Evolutionary conservation across 2,113 vertebrate genomes (phyloP).

Genomic region (Catharus fuscescens): DNA sequence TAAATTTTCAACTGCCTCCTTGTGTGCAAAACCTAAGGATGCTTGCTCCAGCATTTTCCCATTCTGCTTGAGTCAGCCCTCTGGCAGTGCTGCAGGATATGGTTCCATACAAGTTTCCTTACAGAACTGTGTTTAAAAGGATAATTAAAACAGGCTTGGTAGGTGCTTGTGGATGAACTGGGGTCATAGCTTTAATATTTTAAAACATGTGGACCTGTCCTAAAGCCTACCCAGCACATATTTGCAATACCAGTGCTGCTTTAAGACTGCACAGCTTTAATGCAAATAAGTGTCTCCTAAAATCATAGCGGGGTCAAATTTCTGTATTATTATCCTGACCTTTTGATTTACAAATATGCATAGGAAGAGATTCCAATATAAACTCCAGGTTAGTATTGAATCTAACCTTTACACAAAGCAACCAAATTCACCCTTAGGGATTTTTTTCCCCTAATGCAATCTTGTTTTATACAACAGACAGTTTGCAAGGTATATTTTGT

Average conservation of each 20-base stretch:
- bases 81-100: not conserved
- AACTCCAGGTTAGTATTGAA: not conserved
- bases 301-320: not conserved
- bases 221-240: not conserved
- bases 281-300: not conserved
- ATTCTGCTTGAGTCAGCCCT: not conserved
- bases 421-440: not conserved
- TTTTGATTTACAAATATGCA: constrained; percentile 36
- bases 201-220: not conserved
- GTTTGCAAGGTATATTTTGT: not conserved
- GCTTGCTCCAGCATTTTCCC: not conserved
- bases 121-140: not conserved
- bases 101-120: not conserved
- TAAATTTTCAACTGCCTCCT: not conserved
- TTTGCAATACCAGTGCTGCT: not conserved
- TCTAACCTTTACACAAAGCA: constrained; percentile 26
- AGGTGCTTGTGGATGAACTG: not conserved
- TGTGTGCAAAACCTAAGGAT: not conserved
- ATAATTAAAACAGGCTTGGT: not conserved
- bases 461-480: not conserved
- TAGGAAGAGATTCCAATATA: not conserved
- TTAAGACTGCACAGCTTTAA: not conserved
- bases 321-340: not conserved
- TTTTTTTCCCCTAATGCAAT: not conserved
- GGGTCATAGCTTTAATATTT: not conserved